A percentile compares a stretch with the other conserved stretches of the same genome.
Evolutionary conservation across 2,888 invertebrate genomes (phyloP).

Genomic region (Strigamia transsilvanica): DNA sequence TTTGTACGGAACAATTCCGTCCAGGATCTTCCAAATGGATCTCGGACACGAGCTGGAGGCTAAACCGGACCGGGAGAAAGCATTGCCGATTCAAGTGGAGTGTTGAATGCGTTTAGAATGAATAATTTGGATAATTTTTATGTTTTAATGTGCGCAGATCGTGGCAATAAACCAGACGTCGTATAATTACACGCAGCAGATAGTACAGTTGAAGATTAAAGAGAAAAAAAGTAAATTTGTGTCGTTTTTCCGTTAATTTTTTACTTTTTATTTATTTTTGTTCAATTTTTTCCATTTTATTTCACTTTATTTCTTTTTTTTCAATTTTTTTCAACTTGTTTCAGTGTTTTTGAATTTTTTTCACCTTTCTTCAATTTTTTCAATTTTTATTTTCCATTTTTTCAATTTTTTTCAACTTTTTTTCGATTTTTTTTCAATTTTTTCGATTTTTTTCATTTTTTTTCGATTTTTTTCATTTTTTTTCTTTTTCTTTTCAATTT

Average conservation of each 20-base stretch:
- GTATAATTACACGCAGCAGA: not conserved
- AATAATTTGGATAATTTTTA: not conserved
- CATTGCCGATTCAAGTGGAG: not conserved
- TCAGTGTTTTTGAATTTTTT: no score
- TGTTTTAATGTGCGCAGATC: not conserved
- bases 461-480: not conserved
- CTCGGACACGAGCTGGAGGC: not conserved
- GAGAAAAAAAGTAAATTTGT: slow-evolving; percentile 7
- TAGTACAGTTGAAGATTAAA: not conserved
- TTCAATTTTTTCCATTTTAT: not conserved
- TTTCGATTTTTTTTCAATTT: no score
- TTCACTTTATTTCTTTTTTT: not conserved
- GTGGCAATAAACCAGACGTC: not conserved
- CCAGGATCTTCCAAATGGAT: slow-evolving; percentile 9
- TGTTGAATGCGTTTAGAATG: no score
- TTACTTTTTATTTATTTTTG: no score
- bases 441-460: no score
- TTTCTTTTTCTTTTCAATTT: no score
- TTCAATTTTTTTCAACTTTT: no score
- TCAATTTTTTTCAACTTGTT: no score
- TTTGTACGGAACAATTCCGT: slow-evolving; percentile 19
- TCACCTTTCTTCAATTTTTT: not conserved
- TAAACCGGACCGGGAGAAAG: not conserved
- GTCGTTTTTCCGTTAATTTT: no score
- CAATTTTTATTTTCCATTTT: not conserved